Conservation (phyloP, 2,888 invertebrate species). For the Leptopterna dolabrata region DNA sequence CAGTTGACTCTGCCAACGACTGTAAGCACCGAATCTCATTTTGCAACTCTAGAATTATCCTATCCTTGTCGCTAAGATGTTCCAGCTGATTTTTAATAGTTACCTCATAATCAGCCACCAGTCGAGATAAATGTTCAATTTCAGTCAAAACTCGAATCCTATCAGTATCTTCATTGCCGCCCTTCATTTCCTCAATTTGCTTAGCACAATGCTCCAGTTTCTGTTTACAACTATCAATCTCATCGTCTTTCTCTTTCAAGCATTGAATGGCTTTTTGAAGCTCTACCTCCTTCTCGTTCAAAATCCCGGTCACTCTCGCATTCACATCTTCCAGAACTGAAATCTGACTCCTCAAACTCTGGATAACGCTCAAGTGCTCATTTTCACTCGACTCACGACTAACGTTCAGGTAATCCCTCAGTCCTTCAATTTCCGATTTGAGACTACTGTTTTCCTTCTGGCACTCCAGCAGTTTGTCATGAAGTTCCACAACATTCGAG, state of each 20-base stretch:
- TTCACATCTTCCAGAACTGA: constrained; percentile 21
- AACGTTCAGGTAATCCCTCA: constrained; percentile 74
- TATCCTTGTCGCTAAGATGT: constrained; percentile 9
- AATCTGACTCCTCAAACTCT: constrained; percentile 3
- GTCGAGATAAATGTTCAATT: not conserved
- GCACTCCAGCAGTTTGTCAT: not conserved
- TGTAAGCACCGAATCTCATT: constrained; percentile 15
- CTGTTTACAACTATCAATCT: not conserved
- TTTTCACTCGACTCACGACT: constrained; percentile 10
- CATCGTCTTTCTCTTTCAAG: not conserved
- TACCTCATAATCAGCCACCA: not conserved
- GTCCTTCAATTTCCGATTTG: constrained; percentile 65
- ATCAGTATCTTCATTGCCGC: not conserved
- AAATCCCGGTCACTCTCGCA: not conserved
- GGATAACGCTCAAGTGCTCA: constrained; percentile 12
- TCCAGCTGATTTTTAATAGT: constrained; percentile 26
- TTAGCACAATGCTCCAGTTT: not conserved
- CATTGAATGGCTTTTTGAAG: not conserved
- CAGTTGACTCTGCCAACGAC: not conserved
- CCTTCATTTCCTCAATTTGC: constrained; percentile 11
- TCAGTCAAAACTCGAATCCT: not conserved
- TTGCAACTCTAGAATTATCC: constrained; percentile 2
- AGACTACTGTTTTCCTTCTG: constrained; percentile 47
- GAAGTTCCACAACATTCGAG: not conserved
- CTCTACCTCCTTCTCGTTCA: constrained; percentile 36